phyloP scores from a whole-genome alignment of 1,140 invertebrate species.

The Conus ventricosus region DNA sequence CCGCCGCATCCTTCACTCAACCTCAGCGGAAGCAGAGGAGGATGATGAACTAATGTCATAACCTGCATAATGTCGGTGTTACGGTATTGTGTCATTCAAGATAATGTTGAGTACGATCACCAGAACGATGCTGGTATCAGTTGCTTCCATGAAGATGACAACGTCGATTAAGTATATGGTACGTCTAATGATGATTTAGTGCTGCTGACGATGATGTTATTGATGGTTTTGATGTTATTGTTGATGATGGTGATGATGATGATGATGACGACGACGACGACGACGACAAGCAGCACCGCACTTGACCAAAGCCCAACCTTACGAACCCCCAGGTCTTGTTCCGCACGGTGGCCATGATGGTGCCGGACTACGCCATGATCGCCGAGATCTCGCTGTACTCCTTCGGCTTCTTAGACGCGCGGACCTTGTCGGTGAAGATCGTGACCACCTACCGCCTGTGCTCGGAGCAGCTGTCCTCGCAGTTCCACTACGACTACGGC shows the following conservation, averaged over 20 bases:
- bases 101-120: too few relatives aligned
- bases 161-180: too few relatives aligned
- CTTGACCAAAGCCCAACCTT: too few relatives aligned
- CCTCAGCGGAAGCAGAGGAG: too few relatives aligned
- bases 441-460: conserved; percentile 75
- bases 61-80: too few relatives aligned
- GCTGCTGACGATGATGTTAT: too few relatives aligned
- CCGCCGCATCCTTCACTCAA: too few relatives aligned
- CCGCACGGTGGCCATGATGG: conserved; percentile 50
- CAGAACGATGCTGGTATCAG: too few relatives aligned
- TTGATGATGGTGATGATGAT: not conserved
- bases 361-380: conserved; percentile 76
- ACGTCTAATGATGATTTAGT: too few relatives aligned
- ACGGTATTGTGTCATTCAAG: too few relatives aligned
- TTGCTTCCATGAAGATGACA: too few relatives aligned
- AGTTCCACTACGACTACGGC: conserved; percentile 76
- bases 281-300: not conserved
- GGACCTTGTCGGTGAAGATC: conserved; percentile 74
- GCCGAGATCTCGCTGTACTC: conserved; percentile 76
- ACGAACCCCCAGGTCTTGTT: conserved; percentile 25
- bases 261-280: not conserved
- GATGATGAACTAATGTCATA: too few relatives aligned
- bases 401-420: conserved; percentile 74
- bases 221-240: not conserved
- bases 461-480: conserved; percentile 75